Conservation (phyloP, 2,888 invertebrate genomes). For the Parascotia fuliginaria region DNA sequence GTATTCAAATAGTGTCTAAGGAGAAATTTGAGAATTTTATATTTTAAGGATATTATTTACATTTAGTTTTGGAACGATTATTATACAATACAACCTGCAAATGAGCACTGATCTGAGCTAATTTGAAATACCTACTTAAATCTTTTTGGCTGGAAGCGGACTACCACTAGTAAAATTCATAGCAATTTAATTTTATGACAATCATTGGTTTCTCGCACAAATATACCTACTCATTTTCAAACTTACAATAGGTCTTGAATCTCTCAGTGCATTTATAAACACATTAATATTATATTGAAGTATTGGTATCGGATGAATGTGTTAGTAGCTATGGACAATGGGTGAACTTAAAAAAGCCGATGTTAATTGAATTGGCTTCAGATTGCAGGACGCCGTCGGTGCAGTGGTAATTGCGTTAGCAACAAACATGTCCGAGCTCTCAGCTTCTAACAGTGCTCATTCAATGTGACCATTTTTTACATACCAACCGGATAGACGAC, state of each 20-base stretch:
- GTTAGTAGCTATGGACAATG: constrained; percentile 50
- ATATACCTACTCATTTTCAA: background rate
- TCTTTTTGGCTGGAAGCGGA: too few relatives aligned
- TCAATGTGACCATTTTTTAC: constrained; percentile 56
- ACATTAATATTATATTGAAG: background rate
- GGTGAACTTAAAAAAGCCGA: constrained; percentile 75
- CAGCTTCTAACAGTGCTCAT: constrained; percentile 58
- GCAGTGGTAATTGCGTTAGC: constrained; percentile 75
- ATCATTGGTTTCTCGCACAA: background rate
- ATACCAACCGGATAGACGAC: constrained; percentile 24
- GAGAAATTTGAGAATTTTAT: too few relatives aligned
- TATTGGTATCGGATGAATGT: constrained; percentile 9
- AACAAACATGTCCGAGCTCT: constrained; percentile 68
- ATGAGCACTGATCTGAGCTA: too few relatives aligned
- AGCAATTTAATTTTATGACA: background rate
- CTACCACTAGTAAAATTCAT: too few relatives aligned
- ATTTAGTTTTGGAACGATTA: too few relatives aligned
- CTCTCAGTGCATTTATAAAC: constrained; percentile 3
- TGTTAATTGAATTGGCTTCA: constrained; percentile 82
- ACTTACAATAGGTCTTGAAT: background rate
- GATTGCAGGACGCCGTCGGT: constrained; percentile 74
- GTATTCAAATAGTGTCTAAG: too few relatives aligned
- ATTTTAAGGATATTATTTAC: too few relatives aligned
- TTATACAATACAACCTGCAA: too few relatives aligned
- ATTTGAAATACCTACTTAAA: too few relatives aligned